These are phyloP conservation scores for Myripristis jacobus DNA, from an alignment of 2,797 vertebrate species.

Conservation along the genomic window DNA sequence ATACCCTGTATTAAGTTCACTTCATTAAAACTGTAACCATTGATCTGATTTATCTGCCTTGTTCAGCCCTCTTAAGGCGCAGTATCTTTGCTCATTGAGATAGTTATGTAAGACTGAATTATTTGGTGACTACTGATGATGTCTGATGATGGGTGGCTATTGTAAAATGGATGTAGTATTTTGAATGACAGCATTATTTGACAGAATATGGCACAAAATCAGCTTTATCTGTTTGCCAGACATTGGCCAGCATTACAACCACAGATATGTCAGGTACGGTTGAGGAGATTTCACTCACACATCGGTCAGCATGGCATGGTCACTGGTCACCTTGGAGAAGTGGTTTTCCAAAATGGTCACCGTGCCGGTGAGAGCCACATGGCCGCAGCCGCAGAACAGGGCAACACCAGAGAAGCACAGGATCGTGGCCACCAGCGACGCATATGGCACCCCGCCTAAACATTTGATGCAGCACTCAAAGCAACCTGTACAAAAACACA, in stretches of 20 bases:
- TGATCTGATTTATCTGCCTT: constrained; percentile 17
- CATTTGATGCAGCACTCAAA: constrained; percentile 99
- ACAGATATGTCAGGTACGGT: too few relatives aligned
- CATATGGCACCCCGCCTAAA: constrained; percentile 97
- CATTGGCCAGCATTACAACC: too few relatives aligned
- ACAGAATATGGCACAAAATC: neutral
- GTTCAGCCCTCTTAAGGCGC: constrained; percentile 1
- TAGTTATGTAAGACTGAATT: constrained; percentile 17
- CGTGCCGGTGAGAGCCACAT: constrained; percentile 94
- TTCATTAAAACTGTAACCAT: constrained; percentile 43
- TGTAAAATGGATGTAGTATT: constrained; percentile 1
- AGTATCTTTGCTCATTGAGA: constrained; percentile 20
- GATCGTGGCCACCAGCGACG: constrained; percentile 97
- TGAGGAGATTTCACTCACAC: constrained; percentile 85
- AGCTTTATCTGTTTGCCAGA: too few relatives aligned
- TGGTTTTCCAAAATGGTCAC: constrained; percentile 92
- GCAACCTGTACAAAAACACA: constrained; percentile 85
- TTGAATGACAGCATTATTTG: neutral
- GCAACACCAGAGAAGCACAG: constrained; percentile 98
- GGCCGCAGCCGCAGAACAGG: constrained; percentile 97
- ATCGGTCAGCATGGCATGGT: constrained; percentile 92
- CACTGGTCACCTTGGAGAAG: constrained; percentile 90
- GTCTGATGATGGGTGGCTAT: neutral
- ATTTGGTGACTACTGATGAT: neutral
- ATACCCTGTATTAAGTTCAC: constrained; percentile 47